These are phyloP conservation scores for Empidonax alnorum DNA, from an alignment of 2,113 vertebrate genomes.

Conservation along the genomic window DNA sequence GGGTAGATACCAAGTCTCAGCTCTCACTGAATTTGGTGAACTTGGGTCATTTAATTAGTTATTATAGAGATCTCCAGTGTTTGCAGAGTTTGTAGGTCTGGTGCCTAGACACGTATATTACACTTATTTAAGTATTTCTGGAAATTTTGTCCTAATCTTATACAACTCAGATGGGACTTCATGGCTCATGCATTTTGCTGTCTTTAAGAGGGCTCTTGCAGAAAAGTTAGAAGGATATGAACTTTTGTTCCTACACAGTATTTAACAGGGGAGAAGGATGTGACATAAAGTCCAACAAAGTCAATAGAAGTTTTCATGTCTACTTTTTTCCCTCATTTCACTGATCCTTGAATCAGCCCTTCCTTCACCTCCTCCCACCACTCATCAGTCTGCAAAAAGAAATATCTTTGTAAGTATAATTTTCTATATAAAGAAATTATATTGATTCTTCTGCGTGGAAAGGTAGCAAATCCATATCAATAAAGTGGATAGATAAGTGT, in stretches of 20 bases:
- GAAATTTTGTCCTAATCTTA: not conserved
- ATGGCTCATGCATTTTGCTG: not conserved
- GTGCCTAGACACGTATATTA: not conserved
- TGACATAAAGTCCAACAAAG: not conserved
- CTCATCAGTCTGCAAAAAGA: not conserved
- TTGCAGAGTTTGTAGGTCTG: not conserved
- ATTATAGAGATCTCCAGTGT: not conserved
- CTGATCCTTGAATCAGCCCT: not conserved
- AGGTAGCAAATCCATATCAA: not conserved
- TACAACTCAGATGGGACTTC: not conserved
- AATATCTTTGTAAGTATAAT: not conserved
- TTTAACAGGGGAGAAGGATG: not conserved
- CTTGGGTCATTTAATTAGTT: not conserved
- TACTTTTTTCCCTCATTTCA: not conserved
- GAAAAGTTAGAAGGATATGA: not conserved
- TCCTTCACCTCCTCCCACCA: not conserved
- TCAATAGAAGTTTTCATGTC: not conserved
- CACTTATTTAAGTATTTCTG: not conserved
- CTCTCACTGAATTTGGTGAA: not conserved
- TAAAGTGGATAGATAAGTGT: not conserved
- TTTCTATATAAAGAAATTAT: not conserved
- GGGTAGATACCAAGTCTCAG: not conserved
- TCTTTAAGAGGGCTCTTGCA: not conserved
- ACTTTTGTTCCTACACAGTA: not conserved
- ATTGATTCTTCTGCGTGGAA: not conserved